Evolutionary conservation across 2,888 invertebrate species (phyloP).

Genomic region (Augochlorella aurata): DNA sequence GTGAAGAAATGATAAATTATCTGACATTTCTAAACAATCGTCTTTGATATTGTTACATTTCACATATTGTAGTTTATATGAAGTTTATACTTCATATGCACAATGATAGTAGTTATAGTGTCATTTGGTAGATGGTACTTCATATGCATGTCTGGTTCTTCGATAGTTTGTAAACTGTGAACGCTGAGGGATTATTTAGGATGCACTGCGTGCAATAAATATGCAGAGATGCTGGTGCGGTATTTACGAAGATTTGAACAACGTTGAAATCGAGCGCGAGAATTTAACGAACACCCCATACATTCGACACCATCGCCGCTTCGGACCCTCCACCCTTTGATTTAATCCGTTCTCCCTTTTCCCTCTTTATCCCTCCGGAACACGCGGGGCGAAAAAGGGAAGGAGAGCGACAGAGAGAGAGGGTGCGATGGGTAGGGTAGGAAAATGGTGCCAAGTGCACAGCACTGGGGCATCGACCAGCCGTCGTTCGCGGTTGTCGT

Average conservation of each 20-base stretch:
- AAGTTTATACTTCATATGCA: no score
- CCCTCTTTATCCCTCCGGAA: slow-evolving; percentile 41
- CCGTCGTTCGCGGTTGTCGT: slow-evolving; percentile 58
- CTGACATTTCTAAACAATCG: no score
- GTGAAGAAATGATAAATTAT: no score
- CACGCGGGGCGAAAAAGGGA: slow-evolving; percentile 42
- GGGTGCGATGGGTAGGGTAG: slow-evolving; percentile 64
- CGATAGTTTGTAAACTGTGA: no score
- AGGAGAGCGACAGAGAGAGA: slow-evolving; percentile 35
- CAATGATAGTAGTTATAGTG: no score
- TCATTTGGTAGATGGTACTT: no score
- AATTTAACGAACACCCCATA: slow-evolving; percentile 38
- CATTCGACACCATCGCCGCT: slow-evolving; percentile 38
- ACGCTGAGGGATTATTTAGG: no score
- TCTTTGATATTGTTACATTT: no score
- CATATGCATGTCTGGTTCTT: no score
- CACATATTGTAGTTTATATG: no score
- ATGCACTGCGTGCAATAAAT: no score
- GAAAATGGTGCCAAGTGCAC: slow-evolving; percentile 78
- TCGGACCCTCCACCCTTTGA: slow-evolving; percentile 59
- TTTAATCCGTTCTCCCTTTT: slow-evolving; percentile 57
- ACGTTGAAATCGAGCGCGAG: background rate
- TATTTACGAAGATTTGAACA: background rate
- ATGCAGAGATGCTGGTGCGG: no score
- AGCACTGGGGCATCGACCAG: slow-evolving; percentile 77